Conservation (phyloP, 2,888 invertebrate species). For the Xestia sexstrigata region DNA sequence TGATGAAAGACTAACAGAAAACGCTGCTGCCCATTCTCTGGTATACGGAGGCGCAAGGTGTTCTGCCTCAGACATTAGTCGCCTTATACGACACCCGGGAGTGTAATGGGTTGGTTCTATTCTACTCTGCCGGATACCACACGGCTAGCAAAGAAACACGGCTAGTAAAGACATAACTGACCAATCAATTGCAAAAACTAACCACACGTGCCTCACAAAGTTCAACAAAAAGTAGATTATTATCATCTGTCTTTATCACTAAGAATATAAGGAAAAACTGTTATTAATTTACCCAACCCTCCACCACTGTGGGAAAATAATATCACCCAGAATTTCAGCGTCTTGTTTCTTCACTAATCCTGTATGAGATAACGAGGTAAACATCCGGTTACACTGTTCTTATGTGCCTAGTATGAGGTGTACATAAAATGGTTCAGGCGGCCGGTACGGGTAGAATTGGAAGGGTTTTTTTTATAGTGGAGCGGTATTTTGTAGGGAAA, state of each 20-base stretch:
- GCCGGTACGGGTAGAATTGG: background rate
- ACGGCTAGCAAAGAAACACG: no score
- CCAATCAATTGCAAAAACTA: slow-evolving; percentile 25
- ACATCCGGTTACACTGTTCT: slow-evolving; percentile 25
- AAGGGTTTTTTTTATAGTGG: no score
- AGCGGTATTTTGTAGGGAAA: background rate
- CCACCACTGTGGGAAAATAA: slow-evolving; percentile 27
- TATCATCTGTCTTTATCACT: slow-evolving; percentile 30
- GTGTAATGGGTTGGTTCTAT: no score
- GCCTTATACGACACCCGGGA: no score
- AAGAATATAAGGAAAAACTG: slow-evolving; percentile 35
- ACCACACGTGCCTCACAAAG: background rate
- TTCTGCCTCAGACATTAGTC: no score
- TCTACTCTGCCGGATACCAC: no score
- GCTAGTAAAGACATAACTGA: no score
- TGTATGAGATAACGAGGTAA: slow-evolving; percentile 35
- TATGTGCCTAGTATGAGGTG: slow-evolving; percentile 22
- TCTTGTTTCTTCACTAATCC: slow-evolving; percentile 47
- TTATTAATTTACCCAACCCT: slow-evolving; percentile 49
- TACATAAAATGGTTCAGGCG: background rate
- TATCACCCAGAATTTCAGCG: slow-evolving; percentile 33
- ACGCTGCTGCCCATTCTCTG: no score
- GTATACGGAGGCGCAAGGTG: no score
- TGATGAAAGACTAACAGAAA: no score
- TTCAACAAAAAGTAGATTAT: slow-evolving; percentile 23